These are phyloP conservation scores for Bombyx mori DNA, from an alignment of 1,140 invertebrate genomes.

Conservation along the genomic window ASM3026992v2 NC_085131.1:2797501-2798000, in stretches of 20 bases:
- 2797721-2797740: too few relatives aligned
- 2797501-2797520: conserved; percentile 68
- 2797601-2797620: conserved; percentile 67
- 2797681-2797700: conserved; percentile 28
- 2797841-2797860: too few relatives aligned
- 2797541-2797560: conserved; percentile 75
- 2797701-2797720: too few relatives aligned
- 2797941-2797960: not conserved
- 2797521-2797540: conserved; percentile 80
- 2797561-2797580: conserved; percentile 74
- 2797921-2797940: not conserved
- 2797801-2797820: too few relatives aligned
- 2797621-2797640: conserved; percentile 82
- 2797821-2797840: too few relatives aligned
- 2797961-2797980: conserved; percentile 54
- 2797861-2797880: too few relatives aligned
- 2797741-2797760: too few relatives aligned
- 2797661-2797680: conserved; percentile 73
- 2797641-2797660: conserved; percentile 79
- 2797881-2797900: too few relatives aligned
- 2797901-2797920: too few relatives aligned
- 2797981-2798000: conserved; percentile 78
- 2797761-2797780: too few relatives aligned
- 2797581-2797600: conserved; percentile 64
- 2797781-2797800: too few relatives aligned